Evolutionary conservation across 2,797 vertebrate species (phyloP).

Genomic region (Setipinna tenuifilis): DNA sequence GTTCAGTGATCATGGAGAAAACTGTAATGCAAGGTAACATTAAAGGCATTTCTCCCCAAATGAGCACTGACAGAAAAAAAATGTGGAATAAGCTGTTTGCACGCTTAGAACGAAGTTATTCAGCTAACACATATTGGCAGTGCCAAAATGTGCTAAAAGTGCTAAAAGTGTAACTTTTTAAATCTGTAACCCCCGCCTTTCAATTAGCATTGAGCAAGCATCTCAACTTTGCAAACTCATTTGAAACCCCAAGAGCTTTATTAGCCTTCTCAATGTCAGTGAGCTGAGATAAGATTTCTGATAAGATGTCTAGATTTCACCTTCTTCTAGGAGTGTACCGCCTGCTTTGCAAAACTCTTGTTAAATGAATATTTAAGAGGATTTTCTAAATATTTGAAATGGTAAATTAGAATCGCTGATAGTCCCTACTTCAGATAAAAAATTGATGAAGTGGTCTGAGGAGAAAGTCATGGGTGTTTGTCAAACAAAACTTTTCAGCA

Average conservation of each 20-base stretch:
- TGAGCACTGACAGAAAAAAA: not conserved
- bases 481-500: not conserved
- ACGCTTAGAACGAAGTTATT: not conserved
- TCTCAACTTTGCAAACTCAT: not conserved
- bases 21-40: not conserved
- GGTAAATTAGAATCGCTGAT: not conserved
- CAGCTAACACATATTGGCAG: not conserved
- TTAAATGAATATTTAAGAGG: not conserved
- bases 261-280: not conserved
- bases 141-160: constrained; percentile 1
- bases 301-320: not conserved
- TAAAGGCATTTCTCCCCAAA: not conserved
- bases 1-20: not conserved
- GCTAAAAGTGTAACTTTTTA: not conserved
- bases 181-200: not conserved
- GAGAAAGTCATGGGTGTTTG: not conserved
- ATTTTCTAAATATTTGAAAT: not conserved
- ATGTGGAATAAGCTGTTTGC: not conserved
- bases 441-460: not conserved
- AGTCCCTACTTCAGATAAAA: not conserved
- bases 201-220: not conserved
- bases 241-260: not conserved
- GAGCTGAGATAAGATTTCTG: not conserved
- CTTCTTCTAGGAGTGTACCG: not conserved
- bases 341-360: not conserved